Base-by-base conservation (phyloP, 2,797 vertebrate genomes). In the Periparus ater region DNA sequence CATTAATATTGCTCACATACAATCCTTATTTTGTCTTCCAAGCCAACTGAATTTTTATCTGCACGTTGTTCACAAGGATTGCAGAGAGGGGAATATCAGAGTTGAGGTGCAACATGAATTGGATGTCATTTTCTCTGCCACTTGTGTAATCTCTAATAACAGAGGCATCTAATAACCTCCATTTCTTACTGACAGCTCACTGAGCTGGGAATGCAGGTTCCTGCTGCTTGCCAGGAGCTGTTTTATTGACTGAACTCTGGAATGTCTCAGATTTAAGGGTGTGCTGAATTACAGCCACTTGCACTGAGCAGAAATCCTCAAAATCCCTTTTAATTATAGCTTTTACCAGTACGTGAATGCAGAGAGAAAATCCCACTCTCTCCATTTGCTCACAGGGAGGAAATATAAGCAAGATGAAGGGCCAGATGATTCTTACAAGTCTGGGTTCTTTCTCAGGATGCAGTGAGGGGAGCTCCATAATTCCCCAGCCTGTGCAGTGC, bases 131-230 rank as follows among this genome's bases (percentile, higher is more conserved):
- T 93, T 84, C 66, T 81, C 54, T 72, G 58, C 74, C 45, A 72
- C 76, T 86, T 81, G 80, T 5, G 11, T 88, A 90, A 91, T 90
- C 85, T 86, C 54, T 93, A 90, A 84, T 93, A 94, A 91, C 73
- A 92, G 77, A 81, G 73, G 58, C 16, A 3, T 74, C 84, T 84
- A 81, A 92, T 90, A 93, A 84, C 47, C 70, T 81, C 17, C 58
- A 25, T 93, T 93, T 75, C 77, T 81, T 65, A 2, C 86, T 91
- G 88, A 88, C 90, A 80, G 91, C 83, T 94, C 54, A 5, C 61
- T 61, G 70, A 81, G 73, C 80, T 51, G 76, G 65, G 50, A 61
- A 17, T 1, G 6, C 54, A 47, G 63, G 47, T 44, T 84, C 73
- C 77, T 93, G 85, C 92, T 54, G 73, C 67, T 53, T 5, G 21